phyloP scores from a whole-genome alignment of 2,888 invertebrate species.

The Luffia ferchaultella region DNA sequence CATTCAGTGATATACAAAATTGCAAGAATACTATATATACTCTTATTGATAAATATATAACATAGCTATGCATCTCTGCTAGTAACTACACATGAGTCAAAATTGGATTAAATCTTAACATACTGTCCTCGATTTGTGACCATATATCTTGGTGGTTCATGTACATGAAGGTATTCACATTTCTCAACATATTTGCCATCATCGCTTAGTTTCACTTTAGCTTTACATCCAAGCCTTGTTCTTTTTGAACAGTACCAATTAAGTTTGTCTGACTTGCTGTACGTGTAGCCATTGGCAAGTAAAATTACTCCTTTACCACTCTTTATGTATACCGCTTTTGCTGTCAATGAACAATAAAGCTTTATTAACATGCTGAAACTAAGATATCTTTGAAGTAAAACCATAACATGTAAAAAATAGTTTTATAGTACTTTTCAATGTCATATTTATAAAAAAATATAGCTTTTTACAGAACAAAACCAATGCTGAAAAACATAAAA shows the following conservation, averaged over 20 bases:
- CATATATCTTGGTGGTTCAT: slow-evolving; percentile 8
- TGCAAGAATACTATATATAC: too few species aligned
- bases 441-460: too few species aligned
- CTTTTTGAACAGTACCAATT: slow-evolving; percentile 8
- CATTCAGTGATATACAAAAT: too few species aligned
- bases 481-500: too few species aligned
- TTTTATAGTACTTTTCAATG: too few species aligned
- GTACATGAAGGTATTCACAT: slow-evolving; percentile 5
- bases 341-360: background rate
- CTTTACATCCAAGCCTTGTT: slow-evolving; percentile 3
- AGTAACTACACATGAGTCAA: too few species aligned
- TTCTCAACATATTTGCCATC: slow-evolving; percentile 1
- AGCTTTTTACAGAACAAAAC: too few species aligned
- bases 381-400: too few species aligned
- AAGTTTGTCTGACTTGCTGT: slow-evolving; percentile 1
- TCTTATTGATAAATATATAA: too few species aligned
- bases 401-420: too few species aligned
- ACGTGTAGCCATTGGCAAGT: slow-evolving; percentile 9
- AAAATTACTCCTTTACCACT: slow-evolving; percentile 7
- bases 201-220: slow-evolving; percentile 4
- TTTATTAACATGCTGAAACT: too few species aligned
- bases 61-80: too few species aligned
- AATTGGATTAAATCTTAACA: slow-evolving; percentile 6
- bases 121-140: slow-evolving; percentile 4
- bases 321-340: slow-evolving; percentile 7